phyloP scores from a whole-genome alignment of 2,797 vertebrate species.

The Gymnocypris eckloni region DNA sequence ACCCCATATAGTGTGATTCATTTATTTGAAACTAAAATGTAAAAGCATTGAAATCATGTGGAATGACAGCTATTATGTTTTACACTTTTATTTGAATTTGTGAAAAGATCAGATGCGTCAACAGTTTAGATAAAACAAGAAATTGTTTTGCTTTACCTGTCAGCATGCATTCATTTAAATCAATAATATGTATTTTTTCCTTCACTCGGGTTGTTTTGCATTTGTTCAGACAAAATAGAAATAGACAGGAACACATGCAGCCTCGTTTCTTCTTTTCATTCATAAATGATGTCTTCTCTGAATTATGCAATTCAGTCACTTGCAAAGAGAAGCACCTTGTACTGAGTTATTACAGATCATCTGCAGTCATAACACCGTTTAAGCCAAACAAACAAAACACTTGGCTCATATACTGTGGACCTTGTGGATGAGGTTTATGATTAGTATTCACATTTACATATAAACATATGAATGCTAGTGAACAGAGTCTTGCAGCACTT shows the following conservation, averaged over 20 bases:
- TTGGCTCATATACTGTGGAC: background rate
- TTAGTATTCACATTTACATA: background rate
- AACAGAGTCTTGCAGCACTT: background rate
- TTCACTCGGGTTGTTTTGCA: background rate
- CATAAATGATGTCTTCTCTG: constrained; percentile 67
- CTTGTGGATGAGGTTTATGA: background rate
- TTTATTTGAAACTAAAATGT: background rate
- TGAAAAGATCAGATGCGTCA: background rate
- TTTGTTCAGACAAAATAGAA: constrained; percentile 12
- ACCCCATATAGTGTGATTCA: background rate
- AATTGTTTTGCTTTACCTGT: background rate
- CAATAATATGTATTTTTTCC: background rate
- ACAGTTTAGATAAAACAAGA: background rate
- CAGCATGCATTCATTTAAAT: background rate
- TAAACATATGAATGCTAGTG: background rate
- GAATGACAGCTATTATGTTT: background rate
- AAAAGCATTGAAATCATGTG: background rate
- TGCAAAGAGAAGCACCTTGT: constrained; percentile 46
- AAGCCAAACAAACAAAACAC: constrained; percentile 22
- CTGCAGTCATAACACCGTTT: background rate
- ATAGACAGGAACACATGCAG: constrained; percentile 44
- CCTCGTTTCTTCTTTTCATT: constrained; percentile 57
- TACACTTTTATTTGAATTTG: background rate
- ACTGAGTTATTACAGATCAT: constrained; percentile 37
- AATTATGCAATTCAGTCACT: constrained; percentile 69